Evolutionary conservation across 1,140 invertebrate species (phyloP).

Genomic region (Aphis gossypii): DNA sequence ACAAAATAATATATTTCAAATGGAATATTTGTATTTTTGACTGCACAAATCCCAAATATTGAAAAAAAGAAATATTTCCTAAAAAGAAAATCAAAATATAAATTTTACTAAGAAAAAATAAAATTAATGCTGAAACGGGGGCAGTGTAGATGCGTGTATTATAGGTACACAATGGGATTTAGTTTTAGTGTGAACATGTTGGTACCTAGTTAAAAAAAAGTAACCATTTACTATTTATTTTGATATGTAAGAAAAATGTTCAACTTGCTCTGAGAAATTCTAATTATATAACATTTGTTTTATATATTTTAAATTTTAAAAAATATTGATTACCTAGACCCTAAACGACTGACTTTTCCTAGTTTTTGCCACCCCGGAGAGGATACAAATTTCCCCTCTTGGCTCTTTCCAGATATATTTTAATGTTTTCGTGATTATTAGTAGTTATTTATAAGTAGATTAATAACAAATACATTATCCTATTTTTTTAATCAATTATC

Average conservation of each 20-base stretch:
- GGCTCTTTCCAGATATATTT: not conserved
- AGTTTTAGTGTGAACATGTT: not conserved
- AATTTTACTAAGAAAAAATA: not conserved
- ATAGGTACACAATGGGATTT: not conserved
- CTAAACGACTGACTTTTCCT: not conserved
- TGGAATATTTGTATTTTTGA: not conserved
- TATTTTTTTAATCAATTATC: not conserved
- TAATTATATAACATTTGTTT: not conserved
- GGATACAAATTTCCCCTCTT: not conserved
- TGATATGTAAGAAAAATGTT: not conserved
- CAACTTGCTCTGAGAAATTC: not conserved
- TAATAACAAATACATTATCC: not conserved
- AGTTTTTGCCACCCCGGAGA: too few species aligned
- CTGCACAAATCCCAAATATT: not conserved
- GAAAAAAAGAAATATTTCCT: not conserved
- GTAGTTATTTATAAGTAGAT: not conserved
- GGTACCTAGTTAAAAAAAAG: not conserved
- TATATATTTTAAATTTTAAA: not conserved
- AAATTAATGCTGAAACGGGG: not conserved
- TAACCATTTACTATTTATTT: not conserved
- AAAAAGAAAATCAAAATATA: not conserved
- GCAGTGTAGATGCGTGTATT: too few species aligned
- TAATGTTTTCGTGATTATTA: not conserved
- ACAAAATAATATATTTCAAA: not conserved
- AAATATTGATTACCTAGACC: not conserved